Evolutionary conservation across 2,113 vertebrate species (phyloP).

Genomic region (Perognathus longimembris): DNA sequence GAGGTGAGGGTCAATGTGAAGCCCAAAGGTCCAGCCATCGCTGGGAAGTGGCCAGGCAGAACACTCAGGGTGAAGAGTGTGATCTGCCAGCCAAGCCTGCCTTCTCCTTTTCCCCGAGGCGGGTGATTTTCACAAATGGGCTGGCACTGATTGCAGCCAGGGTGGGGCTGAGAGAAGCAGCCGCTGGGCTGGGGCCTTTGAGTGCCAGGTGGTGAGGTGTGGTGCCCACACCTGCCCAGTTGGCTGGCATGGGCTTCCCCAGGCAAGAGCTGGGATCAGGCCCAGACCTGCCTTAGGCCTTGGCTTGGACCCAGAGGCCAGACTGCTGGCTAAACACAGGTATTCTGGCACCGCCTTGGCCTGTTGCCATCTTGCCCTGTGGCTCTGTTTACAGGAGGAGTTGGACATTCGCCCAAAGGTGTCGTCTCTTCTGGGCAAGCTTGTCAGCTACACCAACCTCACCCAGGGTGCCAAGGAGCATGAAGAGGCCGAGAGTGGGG

Average conservation of each 20-base stretch:
- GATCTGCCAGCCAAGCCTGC: background rate
- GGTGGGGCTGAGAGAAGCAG: slow-evolving; percentile 44
- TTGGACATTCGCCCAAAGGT: slow-evolving; percentile 98
- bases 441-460: slow-evolving; percentile 98
- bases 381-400: slow-evolving; percentile 91
- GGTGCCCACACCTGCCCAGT: slow-evolving; percentile 52
- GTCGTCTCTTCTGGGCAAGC: slow-evolving; percentile 96
- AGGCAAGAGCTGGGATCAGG: slow-evolving; percentile 58
- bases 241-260: slow-evolving; percentile 61
- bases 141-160: slow-evolving; percentile 51
- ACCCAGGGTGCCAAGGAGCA: slow-evolving; percentile 98
- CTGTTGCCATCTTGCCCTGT: slow-evolving; percentile 49
- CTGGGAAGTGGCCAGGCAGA: background rate
- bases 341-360: slow-evolving; percentile 54
- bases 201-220: slow-evolving; percentile 41
- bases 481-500: slow-evolving; percentile 94
- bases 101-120: slow-evolving; percentile 52
- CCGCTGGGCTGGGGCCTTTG: background rate
- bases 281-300: slow-evolving; percentile 68
- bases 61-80: slow-evolving; percentile 15
- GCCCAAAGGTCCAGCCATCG: background rate
- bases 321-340: slow-evolving; percentile 56
- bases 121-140: slow-evolving; percentile 60
- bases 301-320: slow-evolving; percentile 52
- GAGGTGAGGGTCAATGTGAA: background rate